These are phyloP conservation scores for Leiothrix lutea DNA, from an alignment of 2,113 vertebrate genomes.

Conservation along the genomic window DNA sequence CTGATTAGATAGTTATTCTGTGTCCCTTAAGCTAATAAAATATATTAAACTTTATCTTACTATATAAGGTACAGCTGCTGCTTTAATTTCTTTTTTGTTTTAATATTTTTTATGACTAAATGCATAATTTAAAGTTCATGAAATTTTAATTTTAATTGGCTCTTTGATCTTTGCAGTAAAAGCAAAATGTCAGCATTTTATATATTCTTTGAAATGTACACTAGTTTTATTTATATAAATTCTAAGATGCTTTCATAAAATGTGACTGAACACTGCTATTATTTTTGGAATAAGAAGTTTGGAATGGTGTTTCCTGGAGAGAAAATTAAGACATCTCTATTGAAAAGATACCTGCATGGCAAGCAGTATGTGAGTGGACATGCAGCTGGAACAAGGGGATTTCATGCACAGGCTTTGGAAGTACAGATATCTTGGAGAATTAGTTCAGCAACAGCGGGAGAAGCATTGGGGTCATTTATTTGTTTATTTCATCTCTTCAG, in stretches of 20 bases:
- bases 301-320: background rate
- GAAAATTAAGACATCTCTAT: background rate
- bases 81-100: constrained; percentile 48
- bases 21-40: constrained; percentile 78
- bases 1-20: constrained; percentile 79
- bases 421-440: background rate
- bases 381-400: background rate
- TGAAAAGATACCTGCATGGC: background rate
- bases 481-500: background rate
- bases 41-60: constrained; percentile 79
- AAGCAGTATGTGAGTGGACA: background rate
- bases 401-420: background rate
- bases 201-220: constrained; percentile 25
- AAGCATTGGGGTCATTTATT: background rate
- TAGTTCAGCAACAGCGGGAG: background rate
- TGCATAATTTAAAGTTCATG: constrained; percentile 29
- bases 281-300: constrained; percentile 32
- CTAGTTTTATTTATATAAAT: constrained; percentile 48
- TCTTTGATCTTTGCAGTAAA: constrained; percentile 41
- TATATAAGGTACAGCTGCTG: constrained; percentile 52
- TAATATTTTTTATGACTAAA: constrained; percentile 25
- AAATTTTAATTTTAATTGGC: background rate
- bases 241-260: constrained; percentile 44
- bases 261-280: constrained; percentile 15
- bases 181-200: background rate